A percentile compares a stretch with the other conserved stretches of the same genome.
phyloP scores from a whole-genome alignment of 1,140 invertebrate species.

The Brachionus angularis region DNA sequence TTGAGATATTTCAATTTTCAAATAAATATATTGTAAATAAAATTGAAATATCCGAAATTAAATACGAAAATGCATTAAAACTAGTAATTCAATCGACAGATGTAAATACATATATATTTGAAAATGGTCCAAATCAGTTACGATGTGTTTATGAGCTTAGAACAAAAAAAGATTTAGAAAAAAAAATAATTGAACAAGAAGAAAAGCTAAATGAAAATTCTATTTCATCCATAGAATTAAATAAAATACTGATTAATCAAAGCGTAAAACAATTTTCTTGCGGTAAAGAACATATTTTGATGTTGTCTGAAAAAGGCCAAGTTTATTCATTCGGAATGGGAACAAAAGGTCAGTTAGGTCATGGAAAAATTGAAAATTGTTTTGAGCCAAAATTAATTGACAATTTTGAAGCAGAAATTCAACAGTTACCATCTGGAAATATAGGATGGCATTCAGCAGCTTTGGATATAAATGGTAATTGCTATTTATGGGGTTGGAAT shows the following conservation, averaged over 20 bases:
- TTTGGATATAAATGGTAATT: neutral
- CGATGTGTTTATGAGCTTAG: slow-evolving; percentile 18
- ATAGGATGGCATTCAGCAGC: slow-evolving; percentile 29
- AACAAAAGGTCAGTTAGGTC: slow-evolving; percentile 77
- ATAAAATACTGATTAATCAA: slow-evolving; percentile 11
- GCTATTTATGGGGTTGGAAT: slow-evolving; percentile 39
- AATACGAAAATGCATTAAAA: neutral
- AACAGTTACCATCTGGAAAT: slow-evolving; percentile 10
- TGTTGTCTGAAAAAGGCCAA: slow-evolving; percentile 72
- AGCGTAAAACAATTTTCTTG: slow-evolving; percentile 64
- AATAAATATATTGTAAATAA: neutral
- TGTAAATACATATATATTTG: slow-evolving; percentile 39
- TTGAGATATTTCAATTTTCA: slow-evolving; percentile 5
- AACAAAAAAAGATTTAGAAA: slow-evolving; percentile 13
- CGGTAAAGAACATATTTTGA: slow-evolving; percentile 80
- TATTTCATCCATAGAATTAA: neutral
- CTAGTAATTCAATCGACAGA: slow-evolving; percentile 18
- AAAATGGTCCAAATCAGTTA: neutral
- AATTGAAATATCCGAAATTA: neutral
- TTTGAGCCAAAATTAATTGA: neutral
- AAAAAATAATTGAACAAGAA: slow-evolving; percentile 1
- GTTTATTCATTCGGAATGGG: slow-evolving; percentile 87
- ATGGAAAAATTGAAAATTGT: slow-evolving; percentile 45
- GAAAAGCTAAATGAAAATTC: slow-evolving; percentile 10
- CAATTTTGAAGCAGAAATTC: neutral